Conservation (phyloP, 2,797 vertebrate genomes). For the Channallabes apus region DNA sequence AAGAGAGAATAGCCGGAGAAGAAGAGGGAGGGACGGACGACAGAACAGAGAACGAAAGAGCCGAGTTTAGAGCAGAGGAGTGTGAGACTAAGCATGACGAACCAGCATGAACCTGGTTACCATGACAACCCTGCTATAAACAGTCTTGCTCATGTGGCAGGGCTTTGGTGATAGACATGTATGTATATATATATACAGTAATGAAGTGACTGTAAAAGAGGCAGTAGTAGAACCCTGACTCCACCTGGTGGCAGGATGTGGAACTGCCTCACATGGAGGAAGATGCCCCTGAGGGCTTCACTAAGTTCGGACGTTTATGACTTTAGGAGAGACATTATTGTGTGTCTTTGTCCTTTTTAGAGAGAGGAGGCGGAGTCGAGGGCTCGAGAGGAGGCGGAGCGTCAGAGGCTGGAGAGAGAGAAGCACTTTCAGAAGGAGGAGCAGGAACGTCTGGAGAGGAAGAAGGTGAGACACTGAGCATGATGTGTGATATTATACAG, state of each 20-base stretch:
- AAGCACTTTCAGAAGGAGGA: slow-evolving; percentile 96
- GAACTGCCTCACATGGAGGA: neutral
- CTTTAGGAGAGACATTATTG: neutral
- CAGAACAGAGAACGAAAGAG: neutral
- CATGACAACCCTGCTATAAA: neutral
- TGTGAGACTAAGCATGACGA: neutral
- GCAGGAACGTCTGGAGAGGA: slow-evolving; percentile 90
- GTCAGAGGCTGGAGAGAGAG: slow-evolving; percentile 88
- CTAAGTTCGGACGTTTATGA: neutral
- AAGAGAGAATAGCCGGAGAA: neutral
- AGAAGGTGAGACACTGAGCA: slow-evolving; percentile 75
- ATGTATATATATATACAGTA: neutral
- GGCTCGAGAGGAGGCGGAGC: slow-evolving; percentile 85
- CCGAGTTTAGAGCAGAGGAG: neutral
- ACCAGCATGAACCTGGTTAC: neutral
- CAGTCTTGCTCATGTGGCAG: neutral
- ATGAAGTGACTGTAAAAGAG: neutral
- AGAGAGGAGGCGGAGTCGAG: slow-evolving; percentile 86
- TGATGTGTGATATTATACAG: neutral
- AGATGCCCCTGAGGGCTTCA: neutral
- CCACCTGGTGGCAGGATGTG: slow-evolving; percentile 34
- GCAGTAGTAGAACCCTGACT: neutral
- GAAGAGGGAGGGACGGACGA: neutral
- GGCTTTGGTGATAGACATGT: neutral
- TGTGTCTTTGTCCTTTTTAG: slow-evolving; percentile 61